A percentile compares a stretch with the other conserved stretches of the same genome.
Conservation (phyloP, 92 coral and sea anemone species). For the Phenganax subtilis region DNA sequence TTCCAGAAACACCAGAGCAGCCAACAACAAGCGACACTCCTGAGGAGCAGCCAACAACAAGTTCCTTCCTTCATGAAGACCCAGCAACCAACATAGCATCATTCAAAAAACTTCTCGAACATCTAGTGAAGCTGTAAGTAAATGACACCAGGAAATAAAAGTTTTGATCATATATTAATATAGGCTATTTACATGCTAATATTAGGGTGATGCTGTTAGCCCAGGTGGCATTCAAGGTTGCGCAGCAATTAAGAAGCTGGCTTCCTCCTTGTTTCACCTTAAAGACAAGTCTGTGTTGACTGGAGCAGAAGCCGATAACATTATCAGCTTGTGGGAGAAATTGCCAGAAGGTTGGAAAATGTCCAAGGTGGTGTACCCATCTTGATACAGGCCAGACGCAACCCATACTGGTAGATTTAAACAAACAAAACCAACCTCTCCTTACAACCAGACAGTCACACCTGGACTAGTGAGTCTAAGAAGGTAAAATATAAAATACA, state of each 20-base stretch:
- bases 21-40: too few relatives aligned
- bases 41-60: neutral
- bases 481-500: constrained; percentile 22
- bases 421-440: constrained; percentile 13
- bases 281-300: neutral
- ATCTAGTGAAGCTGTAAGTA: constrained; percentile 31
- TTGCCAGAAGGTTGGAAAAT: constrained; percentile 29
- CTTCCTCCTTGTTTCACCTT: neutral
- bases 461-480: constrained; percentile 31
- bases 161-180: neutral
- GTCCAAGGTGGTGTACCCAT: constrained; percentile 24
- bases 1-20: neutral
- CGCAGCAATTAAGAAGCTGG: constrained; percentile 14
- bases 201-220: constrained; percentile 15
- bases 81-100: neutral
- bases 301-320: constrained; percentile 1
- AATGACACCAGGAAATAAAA: constrained; percentile 4
- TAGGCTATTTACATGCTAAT: neutral
- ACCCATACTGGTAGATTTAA: constrained; percentile 38
- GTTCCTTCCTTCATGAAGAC: neutral
- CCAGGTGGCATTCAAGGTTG: constrained; percentile 29
- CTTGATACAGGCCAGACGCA: constrained; percentile 29
- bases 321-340: constrained; percentile 24
- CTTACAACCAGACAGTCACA: constrained; percentile 32
- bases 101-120: neutral